Evolutionary conservation across 2,888 invertebrate genomes (phyloP), one percentile per base, ranked within the genome.

Genomic region (Brenthis hecate): DNA sequence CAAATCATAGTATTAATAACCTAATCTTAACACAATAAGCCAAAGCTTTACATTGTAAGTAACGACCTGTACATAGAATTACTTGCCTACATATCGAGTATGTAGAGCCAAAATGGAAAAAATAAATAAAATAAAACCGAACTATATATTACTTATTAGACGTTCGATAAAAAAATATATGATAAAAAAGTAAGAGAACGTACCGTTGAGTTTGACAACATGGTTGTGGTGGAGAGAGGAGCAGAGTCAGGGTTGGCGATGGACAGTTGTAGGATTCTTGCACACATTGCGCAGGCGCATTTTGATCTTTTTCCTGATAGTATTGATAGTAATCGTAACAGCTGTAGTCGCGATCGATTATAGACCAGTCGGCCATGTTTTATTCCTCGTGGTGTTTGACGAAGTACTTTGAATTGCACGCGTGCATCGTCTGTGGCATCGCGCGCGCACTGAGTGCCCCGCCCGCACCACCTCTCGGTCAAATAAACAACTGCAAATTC

Each of bases 401-500:
- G 64, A 63, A 75, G 56, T 80, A 83, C 77, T 85, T 78, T 80
- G 83, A 80, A 77, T 70, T 77, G 79, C 75, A 86, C 84, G 80
- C 86, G 89, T 88, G 88, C 85, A 86, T 74, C 81, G 75, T 78
- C 78, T 79, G 75, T 78, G 85, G 81, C 81, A 85, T 80, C 86
- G 85, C 82, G 83, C 82, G 87, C 85, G 80, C 85, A 87, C 88
- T 87, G 85, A 80, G 77, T 76, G 76, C 78, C 79, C 78, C 81
- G 78, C 80, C 79, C 80, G 79, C 78, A 82, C 77, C 81, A 76
- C 82, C 79, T 28, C 66, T n/a, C 66, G 79, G 74, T 78, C 55
- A 65, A 68, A 80, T 86, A 88, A 89, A 88, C 72, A 87, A 86
- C 83, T 87, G 87, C 89, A 85, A 88, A 86, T 87, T 85, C 86